These are phyloP conservation scores for Epinotia bilunana DNA, from an alignment of 2,888 invertebrate species.

Conservation along the genomic window DNA sequence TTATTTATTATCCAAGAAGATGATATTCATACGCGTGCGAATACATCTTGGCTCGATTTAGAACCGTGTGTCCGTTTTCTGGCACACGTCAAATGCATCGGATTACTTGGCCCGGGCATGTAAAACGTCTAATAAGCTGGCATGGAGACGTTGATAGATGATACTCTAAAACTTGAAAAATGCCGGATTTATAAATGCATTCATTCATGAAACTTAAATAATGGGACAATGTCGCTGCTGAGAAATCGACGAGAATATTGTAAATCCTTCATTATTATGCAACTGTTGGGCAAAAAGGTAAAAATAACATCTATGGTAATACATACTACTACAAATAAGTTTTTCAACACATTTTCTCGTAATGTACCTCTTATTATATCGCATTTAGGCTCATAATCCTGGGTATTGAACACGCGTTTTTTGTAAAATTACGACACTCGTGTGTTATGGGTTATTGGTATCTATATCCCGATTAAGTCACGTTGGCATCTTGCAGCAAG, in stretches of 20 bases:
- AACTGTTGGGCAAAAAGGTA: background rate
- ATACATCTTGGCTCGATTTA: constrained; percentile 31
- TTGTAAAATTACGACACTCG: no score
- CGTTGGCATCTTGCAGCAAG: no score
- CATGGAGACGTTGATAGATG: background rate
- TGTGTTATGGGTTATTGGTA: no score
- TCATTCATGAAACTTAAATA: constrained; percentile 3
- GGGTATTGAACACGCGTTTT: no score
- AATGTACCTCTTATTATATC: no score
- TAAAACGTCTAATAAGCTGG: constrained; percentile 13
- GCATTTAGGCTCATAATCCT: no score
- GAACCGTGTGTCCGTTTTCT: constrained; percentile 20
- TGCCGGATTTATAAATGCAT: background rate
- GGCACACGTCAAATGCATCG: constrained; percentile 41
- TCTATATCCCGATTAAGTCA: no score
- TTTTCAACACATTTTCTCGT: no score
- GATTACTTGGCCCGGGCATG: constrained; percentile 35
- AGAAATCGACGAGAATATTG: constrained; percentile 9
- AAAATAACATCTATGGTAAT: background rate
- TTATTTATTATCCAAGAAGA: constrained; percentile 28
- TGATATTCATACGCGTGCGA: constrained; percentile 15
- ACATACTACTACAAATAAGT: no score
- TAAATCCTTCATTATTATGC: background rate
- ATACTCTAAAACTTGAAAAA: constrained; percentile 10
- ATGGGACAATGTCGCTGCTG: background rate